phyloP scores from a whole-genome alignment of 2,888 invertebrate species.

The Shargacucullia verbasci region DNA sequence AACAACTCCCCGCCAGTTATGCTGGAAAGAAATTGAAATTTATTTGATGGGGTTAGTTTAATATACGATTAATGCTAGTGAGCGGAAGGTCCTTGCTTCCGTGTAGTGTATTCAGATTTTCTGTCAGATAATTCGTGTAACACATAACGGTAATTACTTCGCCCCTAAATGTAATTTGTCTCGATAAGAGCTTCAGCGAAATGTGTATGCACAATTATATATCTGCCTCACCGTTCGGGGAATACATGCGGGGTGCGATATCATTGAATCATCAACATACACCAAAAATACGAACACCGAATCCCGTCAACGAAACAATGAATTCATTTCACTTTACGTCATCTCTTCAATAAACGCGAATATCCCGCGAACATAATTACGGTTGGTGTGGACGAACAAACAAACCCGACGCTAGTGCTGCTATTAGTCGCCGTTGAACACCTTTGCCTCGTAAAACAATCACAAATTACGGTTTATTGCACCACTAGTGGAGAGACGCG shows the following conservation, averaged over 20 bases:
- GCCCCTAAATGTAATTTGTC: too few species aligned
- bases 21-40: conserved; percentile 87
- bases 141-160: too few species aligned
- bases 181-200: too few species aligned
- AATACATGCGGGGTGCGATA: too few species aligned
- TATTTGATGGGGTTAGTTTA: background rate
- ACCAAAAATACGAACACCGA: background rate
- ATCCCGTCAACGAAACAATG: background rate
- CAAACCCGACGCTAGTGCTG: conserved; percentile 5
- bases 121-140: too few species aligned
- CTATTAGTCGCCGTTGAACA: conserved; percentile 28
- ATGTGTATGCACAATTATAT: too few species aligned
- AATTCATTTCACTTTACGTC: background rate
- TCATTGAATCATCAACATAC: background rate
- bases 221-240: too few species aligned
- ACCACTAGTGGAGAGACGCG: conserved; percentile 1
- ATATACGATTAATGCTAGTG: too few species aligned
- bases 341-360: conserved; percentile 4
- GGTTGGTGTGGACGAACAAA: conserved; percentile 12
- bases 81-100: too few species aligned
- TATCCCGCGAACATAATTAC: conserved; percentile 17
- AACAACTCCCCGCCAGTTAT: conserved; percentile 99
- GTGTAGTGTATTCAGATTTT: too few species aligned
- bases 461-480: conserved; percentile 23
- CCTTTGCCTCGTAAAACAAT: conserved; percentile 31